Conservation (phyloP, 2,888 invertebrate genomes). For the Cybosia mesomella region DNA sequence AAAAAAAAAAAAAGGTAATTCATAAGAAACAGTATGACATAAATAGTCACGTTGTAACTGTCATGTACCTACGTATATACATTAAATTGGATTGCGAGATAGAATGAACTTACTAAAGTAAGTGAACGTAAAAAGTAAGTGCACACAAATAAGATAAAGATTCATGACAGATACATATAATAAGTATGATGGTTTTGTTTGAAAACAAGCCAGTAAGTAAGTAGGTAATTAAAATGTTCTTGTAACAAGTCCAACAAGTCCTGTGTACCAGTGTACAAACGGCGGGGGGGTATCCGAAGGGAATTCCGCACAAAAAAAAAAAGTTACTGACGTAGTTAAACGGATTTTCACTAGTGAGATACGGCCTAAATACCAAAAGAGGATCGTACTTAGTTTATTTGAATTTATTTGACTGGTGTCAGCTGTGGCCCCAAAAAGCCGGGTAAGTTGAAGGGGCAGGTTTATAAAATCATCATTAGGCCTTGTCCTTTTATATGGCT, state of each 20-base stretch:
- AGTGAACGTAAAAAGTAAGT: conserved; percentile 55
- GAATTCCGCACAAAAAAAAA: too few species aligned
- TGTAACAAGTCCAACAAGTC: background rate
- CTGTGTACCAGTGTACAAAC: too few species aligned
- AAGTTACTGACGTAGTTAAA: background rate
- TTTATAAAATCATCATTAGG: too few species aligned
- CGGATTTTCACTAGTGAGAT: background rate
- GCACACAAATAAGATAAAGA: conserved; percentile 71
- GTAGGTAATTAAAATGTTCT: background rate
- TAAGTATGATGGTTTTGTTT: conserved; percentile 33
- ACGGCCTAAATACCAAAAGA: background rate
- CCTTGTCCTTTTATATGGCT: too few species aligned
- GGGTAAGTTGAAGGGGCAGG: too few species aligned
- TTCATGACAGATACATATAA: conserved; percentile 54
- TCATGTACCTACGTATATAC: conserved; percentile 40
- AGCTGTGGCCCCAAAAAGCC: too few species aligned
- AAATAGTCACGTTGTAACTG: conserved; percentile 52
- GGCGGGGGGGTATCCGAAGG: too few species aligned
- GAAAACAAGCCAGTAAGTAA: conserved; percentile 1
- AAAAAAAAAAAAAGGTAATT: too few species aligned
- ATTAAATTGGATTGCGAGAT: conserved; percentile 45
- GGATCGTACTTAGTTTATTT: too few species aligned
- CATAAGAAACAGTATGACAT: background rate
- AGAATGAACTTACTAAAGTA: conserved; percentile 56
- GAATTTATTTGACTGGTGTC: too few species aligned